Conservation (phyloP, 2,888 invertebrate genomes). For the Cheilosia grossa region DNA sequence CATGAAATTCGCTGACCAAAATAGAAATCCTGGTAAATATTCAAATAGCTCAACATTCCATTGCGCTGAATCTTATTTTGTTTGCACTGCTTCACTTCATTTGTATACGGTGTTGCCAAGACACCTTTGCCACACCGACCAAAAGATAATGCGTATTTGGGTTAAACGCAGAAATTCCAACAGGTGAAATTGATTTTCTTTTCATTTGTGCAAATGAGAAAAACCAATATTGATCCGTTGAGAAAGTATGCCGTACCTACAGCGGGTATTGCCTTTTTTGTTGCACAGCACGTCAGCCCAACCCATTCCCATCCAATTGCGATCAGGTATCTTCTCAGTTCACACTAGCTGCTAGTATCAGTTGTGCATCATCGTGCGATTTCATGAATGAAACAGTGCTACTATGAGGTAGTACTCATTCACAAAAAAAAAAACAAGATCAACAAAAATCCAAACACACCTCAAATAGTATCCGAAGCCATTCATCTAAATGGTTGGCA, state of each 20-base stretch:
- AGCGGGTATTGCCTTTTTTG: slow-evolving; percentile 22
- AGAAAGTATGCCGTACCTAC: slow-evolving; percentile 56
- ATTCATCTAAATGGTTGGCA: background rate
- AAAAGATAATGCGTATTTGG: slow-evolving; percentile 74
- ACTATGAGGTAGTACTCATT: slow-evolving; percentile 30
- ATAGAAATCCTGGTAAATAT: slow-evolving; percentile 51
- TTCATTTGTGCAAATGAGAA: slow-evolving; percentile 83
- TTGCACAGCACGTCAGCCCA: slow-evolving; percentile 27
- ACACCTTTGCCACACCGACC: slow-evolving; percentile 29
- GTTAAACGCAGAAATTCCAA: slow-evolving; percentile 81
- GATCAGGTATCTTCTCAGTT: slow-evolving; percentile 16
- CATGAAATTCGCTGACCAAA: slow-evolving; percentile 18
- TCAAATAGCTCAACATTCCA: slow-evolving; percentile 43
- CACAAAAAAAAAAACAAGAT: slow-evolving; percentile 4
- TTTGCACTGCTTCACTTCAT: background rate
- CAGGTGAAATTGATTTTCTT: slow-evolving; percentile 83
- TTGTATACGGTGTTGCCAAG: background rate
- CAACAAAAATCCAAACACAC: slow-evolving; percentile 16
- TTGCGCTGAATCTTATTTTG: slow-evolving; percentile 13
- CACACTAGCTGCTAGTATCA: background rate
- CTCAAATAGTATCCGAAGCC: slow-evolving; percentile 9
- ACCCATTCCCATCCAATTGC: slow-evolving; percentile 14
- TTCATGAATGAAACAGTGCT: slow-evolving; percentile 56
- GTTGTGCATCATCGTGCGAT: slow-evolving; percentile 11
- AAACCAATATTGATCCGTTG: slow-evolving; percentile 80